Evolutionary conservation across 2,113 vertebrate genomes (phyloP).

Genomic region (Vulpes vulpes): DNA sequence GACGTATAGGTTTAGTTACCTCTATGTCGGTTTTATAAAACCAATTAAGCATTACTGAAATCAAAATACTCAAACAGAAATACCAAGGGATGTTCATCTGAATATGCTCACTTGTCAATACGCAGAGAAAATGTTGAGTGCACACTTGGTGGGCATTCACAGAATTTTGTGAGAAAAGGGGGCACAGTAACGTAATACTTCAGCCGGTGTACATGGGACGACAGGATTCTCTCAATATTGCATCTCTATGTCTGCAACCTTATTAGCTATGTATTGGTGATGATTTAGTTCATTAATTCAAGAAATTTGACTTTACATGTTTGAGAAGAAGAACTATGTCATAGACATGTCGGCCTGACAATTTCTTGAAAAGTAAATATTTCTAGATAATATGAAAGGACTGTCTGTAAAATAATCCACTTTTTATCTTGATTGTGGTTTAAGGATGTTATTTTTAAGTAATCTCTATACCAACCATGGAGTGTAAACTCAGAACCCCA

Average conservation of each 20-base stretch:
- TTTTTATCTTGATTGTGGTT: not conserved
- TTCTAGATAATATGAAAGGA: not conserved
- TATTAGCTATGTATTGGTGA: rapidly evolving
- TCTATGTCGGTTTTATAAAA: not conserved
- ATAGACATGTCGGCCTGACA: not conserved
- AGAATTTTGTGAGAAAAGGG: too few species aligned
- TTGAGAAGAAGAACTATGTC: not conserved
- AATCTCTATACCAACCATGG: not conserved
- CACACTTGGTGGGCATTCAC: rapidly evolving
- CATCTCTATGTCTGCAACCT: not conserved
- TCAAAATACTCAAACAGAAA: not conserved
- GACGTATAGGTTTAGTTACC: not conserved
- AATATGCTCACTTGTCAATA: not conserved
- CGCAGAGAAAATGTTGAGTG: rapidly evolving
- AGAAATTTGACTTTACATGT: not conserved
- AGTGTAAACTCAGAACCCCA: not conserved
- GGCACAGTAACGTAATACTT: not conserved
- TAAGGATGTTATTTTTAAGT: not conserved
- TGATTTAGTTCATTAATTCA: not conserved
- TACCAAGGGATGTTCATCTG: rapidly evolving
- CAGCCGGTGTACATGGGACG: rapidly evolving
- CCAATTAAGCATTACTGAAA: not conserved
- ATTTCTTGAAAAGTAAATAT: not conserved
- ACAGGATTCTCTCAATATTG: rapidly evolving
- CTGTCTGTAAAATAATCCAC: not conserved